Evolutionary conservation across 2,113 vertebrate genomes (phyloP).

Genomic region (Noctilio leporinus): DNA sequence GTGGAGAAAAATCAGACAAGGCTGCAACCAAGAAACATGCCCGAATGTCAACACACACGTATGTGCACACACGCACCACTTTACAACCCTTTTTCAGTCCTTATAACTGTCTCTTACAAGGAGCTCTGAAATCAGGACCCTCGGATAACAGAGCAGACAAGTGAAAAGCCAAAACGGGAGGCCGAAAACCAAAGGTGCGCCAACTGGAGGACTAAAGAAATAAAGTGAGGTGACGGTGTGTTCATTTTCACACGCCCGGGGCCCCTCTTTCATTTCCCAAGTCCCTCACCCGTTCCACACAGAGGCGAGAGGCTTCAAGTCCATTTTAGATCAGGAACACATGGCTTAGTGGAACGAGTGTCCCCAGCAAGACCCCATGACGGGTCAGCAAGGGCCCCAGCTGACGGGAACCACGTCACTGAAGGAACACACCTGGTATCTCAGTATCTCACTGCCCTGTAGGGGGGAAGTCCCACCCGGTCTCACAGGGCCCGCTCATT

Average conservation of each 20-base stretch:
- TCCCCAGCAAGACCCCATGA: neutral
- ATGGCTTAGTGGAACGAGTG: neutral
- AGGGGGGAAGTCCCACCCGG: neutral
- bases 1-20: neutral
- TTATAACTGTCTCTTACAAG: neutral
- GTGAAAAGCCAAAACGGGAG: neutral
- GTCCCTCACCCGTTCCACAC: neutral
- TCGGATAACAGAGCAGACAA: neutral
- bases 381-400: rapidly evolving
- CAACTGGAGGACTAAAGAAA: neutral
- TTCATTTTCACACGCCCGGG: too few relatives aligned
- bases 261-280: neutral
- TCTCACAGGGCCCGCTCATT: too few relatives aligned
- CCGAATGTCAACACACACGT: neutral
- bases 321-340: neutral
- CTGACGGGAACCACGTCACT: neutral
- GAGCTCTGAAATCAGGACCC: neutral
- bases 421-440: neutral
- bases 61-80: neutral
- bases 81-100: neutral
- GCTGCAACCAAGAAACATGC: neutral
- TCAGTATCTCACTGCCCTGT: neutral
- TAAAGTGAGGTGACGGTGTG: neutral
- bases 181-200: neutral
- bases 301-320: neutral